Evolutionary conservation across 2,888 invertebrate species (phyloP).

Genomic region (Mythimna lalbum): DNA sequence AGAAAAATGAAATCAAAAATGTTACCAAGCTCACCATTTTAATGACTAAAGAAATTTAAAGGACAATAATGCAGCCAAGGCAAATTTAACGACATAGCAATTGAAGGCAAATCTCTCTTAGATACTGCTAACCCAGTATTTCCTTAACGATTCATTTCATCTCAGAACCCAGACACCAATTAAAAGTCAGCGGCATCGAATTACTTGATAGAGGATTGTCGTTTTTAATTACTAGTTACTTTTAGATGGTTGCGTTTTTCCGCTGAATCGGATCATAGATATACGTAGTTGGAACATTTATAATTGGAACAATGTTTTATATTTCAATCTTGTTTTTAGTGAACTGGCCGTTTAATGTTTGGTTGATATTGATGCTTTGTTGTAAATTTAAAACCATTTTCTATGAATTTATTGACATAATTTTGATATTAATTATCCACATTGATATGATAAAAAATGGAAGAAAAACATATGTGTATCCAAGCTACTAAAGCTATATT

Average conservation of each 20-base stretch:
- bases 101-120: slow-evolving; percentile 6
- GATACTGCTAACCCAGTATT: slow-evolving; percentile 2
- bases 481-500: no score
- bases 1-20: not conserved
- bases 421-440: no score
- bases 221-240: slow-evolving; percentile 43
- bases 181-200: slow-evolving; percentile 34
- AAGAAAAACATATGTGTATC: no score
- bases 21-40: not conserved
- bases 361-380: not conserved
- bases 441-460: no score
- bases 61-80: not conserved
- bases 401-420: no score
- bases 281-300: no score
- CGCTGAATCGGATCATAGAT: not conserved
- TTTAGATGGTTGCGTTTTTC: slow-evolving; percentile 33
- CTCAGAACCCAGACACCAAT: slow-evolving; percentile 40
- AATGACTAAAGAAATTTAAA: slow-evolving; percentile 7
- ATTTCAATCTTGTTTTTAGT: not conserved
- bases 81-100: not conserved
- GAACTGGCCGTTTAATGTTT: not conserved
- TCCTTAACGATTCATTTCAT: slow-evolving; percentile 32
- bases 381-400: slow-evolving; percentile 1
- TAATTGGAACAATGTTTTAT: slow-evolving; percentile 2
- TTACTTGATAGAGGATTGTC: slow-evolving; percentile 37